Conservation (phyloP, 2,113 vertebrate genomes). For the Amazona vittata region DNA sequence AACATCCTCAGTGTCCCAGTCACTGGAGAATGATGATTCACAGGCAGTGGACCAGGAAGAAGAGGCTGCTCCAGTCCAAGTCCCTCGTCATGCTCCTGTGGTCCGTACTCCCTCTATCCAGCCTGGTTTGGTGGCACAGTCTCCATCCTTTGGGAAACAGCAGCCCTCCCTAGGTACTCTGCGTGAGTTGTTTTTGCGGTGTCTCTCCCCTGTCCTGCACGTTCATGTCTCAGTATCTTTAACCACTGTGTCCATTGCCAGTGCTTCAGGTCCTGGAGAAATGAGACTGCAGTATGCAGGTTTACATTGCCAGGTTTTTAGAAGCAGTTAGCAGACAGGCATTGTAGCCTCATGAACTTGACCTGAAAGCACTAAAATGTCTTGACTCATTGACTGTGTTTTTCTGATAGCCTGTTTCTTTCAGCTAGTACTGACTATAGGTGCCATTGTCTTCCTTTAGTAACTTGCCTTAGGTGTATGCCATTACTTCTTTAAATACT, state of each 20-base stretch:
- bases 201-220: neutral
- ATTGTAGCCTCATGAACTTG: neutral
- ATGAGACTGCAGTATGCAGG: neutral
- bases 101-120: conserved; percentile 89
- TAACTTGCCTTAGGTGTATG: neutral
- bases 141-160: conserved; percentile 79
- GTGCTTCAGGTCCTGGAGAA: neutral
- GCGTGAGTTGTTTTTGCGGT: conserved; percentile 48
- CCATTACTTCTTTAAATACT: neutral
- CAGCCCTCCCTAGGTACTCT: conserved; percentile 68
- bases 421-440: neutral
- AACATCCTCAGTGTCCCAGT: conserved; percentile 86
- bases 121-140: conserved; percentile 80
- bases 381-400: neutral
- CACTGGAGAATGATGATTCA: conserved; percentile 81
- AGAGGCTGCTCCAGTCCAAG: conserved; percentile 59
- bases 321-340: neutral
- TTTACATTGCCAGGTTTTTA: neutral
- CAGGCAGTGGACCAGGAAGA: conserved; percentile 75
- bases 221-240: neutral
- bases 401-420: neutral
- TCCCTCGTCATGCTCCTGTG: conserved; percentile 83
- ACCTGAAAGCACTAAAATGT: neutral
- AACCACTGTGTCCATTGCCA: neutral
- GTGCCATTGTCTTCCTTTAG: neutral